These are phyloP conservation scores for Palythoa caribaeorum DNA, from an alignment of 92 coral and sea anemone species.

Conservation along the genomic window DNA sequence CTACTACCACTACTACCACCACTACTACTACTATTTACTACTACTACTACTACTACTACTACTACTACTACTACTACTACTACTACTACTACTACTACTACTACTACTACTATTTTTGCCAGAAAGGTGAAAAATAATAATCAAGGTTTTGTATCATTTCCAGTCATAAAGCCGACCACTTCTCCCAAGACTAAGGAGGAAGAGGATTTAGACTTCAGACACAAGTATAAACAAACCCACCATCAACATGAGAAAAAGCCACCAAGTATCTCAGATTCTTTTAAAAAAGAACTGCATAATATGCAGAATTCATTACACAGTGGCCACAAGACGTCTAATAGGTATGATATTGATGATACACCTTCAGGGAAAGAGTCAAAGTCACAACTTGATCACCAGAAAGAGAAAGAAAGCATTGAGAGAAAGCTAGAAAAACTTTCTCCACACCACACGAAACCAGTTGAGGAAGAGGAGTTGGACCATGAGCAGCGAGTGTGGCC, in stretches of 20 bases:
- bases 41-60: too few species aligned
- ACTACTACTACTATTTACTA: too few species aligned
- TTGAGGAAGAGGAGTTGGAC: conserved; percentile 38
- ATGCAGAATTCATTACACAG: conserved; percentile 2
- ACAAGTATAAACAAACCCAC: not conserved
- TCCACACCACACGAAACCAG: conserved; percentile 25
- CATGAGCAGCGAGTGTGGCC: conserved; percentile 57
- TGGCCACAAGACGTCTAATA: not conserved
- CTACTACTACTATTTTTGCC: too few species aligned
- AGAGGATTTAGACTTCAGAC: conserved; percentile 11
- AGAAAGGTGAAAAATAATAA: not conserved
- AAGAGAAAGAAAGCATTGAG: conserved; percentile 24
- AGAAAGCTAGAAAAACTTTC: conserved; percentile 41
- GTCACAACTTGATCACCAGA: not conserved
- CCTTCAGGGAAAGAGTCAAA: not conserved
- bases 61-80: too few species aligned
- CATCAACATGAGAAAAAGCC: conserved; percentile 23
- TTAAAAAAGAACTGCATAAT: conserved; percentile 6
- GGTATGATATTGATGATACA: conserved; percentile 28
- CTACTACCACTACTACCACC: too few species aligned
- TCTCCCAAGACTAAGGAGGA: conserved; percentile 16
- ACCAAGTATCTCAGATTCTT: not conserved
- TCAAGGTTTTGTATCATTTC: not conserved
- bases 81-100: too few species aligned
- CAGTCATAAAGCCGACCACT: not conserved